Percentiles rank a stretch among this genome's conserved stretches.
phyloP scores from a whole-genome alignment of 2,113 vertebrate genomes.

The Amazona guildingii region DNA sequence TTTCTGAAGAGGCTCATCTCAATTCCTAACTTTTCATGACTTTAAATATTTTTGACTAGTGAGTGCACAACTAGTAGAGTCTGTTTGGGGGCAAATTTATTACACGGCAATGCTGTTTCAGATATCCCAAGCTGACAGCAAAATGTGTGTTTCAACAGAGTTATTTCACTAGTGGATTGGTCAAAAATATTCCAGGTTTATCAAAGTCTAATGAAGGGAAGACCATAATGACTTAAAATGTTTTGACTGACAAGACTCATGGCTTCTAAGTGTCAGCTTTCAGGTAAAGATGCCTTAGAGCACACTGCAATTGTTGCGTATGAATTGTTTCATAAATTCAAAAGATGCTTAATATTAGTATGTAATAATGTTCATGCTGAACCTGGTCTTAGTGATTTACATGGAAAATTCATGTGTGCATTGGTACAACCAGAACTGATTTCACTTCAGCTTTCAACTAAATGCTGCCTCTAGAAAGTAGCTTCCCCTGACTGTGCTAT shows the following conservation, averaged over 20 bases:
- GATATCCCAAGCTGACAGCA: not conserved
- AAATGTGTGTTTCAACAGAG: not conserved
- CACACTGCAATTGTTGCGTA: not conserved
- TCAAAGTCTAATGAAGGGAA: conserved; percentile 1
- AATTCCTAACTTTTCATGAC: not conserved
- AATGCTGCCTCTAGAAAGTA: not conserved
- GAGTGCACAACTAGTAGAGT: not conserved
- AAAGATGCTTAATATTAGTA: not conserved
- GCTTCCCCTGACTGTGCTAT: not conserved
- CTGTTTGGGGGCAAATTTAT: not conserved
- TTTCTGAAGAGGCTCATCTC: not conserved
- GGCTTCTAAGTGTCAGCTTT: not conserved
- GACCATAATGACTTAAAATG: not conserved
- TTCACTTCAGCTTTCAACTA: not conserved
- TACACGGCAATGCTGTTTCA: not conserved
- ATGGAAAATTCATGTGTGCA: not conserved
- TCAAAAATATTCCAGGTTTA: conserved; percentile 8
- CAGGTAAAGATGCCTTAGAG: not conserved
- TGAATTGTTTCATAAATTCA: not conserved
- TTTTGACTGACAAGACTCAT: not conserved
- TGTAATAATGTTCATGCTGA: not conserved
- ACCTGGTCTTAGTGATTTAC: not conserved
- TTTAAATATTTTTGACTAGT: not conserved
- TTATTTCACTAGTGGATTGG: not conserved
- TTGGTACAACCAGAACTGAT: not conserved